Evolutionary conservation across 2,888 invertebrate species (phyloP), one percentile per base, ranked within the genome.

Genomic region (Lumbricus terrestris): DNA sequence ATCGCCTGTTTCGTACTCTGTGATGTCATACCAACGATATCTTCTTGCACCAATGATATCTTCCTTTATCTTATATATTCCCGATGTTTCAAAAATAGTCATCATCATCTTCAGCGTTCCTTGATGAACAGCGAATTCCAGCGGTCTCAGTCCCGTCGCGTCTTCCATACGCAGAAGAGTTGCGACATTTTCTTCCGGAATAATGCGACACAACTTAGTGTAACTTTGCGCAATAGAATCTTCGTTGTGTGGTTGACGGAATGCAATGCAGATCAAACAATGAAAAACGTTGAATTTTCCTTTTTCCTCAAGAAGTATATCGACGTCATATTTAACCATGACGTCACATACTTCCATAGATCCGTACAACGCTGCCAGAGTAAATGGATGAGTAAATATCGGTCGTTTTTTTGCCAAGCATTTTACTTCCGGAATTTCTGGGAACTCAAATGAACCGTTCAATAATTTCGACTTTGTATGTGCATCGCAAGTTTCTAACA

Each of bases 1-100:
- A n/a, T 83, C 83, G 6, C 20, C 83, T 16, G 83, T 37, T n/a
- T 89, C 89, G 89, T 89, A 89, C 33, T 89, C 89, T n/a, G 42
- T 89, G 42, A 89, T 54, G 54, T 89, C 54, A 40, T 47, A 89
- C 42, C 54, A 54, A 15, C 33, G 47, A 35, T 54, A 89, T 40
- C 35, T 40, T 33, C n/a, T 35, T 33, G 40, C 54, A 23, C 89
- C 89, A 54, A 42, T 33, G 54, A 40, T 40, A 11, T 40, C 54
- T 33, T 89, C 89, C 54, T 33, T 54, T 33, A 54, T 42, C 37
- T 34, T 37, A 47, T 89, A 89, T 34, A 89, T 35, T 20, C 54
- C 37, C 18, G 33, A 33, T 35, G 89, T 89, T 34, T 89, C 34
- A 20, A 89, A 69, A 34, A 89, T 89, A 42, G 89, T 35, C 89